Base-by-base conservation (phyloP, 2,888 invertebrate genomes). In the Eupeodes luniger region DNA sequence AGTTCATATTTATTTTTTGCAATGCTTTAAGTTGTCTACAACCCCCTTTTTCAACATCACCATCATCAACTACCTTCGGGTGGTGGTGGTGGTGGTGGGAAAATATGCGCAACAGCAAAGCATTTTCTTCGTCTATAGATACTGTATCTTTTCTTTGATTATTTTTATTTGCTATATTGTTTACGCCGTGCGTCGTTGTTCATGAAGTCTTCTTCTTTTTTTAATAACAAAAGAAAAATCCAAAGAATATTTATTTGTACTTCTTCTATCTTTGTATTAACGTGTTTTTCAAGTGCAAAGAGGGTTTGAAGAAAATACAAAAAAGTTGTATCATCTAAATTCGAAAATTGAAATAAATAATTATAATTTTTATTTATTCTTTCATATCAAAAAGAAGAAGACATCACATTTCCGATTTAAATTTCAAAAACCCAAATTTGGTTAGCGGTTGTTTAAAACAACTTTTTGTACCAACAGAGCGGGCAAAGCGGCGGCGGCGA, bases 71-170 rank as follows among this genome's bases (percentile, higher is more conserved):
- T 3, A 5, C 3, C 10, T 11, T 3, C 1, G 12, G n/a, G 12
- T 36, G 72, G 72, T 59, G 14, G 47, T 6, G n/a, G 12, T 36
- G 72, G 72, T 59, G 14, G 47, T 6, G 40, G 64, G 51, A 80
- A 79, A 80, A 87, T 81, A 87, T 87, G 87, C 87, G 87, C 84
- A 87, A 87, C 87, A 86, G 86, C 86, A 87, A 78, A 83, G 59
- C 76, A 81, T 80, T 87, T 72, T 80, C 77, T 51, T 74, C 44
- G 49, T 44, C 19, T 53, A 0, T 80, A 19, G 27, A 7, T 59
- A 62, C 70, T 61, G 40, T 61, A 19, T 76, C 69, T 70, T 51
- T 51, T n/a, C 14, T 69, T 34, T 11, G 10, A 10, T 59, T 34
- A 14, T 34, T 59, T 7, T 57, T 57, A 59, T 59, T 59, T 34